Evolutionary conservation across 2,888 invertebrate genomes (phyloP).

Genomic region (Lumbricus terrestris): DNA sequence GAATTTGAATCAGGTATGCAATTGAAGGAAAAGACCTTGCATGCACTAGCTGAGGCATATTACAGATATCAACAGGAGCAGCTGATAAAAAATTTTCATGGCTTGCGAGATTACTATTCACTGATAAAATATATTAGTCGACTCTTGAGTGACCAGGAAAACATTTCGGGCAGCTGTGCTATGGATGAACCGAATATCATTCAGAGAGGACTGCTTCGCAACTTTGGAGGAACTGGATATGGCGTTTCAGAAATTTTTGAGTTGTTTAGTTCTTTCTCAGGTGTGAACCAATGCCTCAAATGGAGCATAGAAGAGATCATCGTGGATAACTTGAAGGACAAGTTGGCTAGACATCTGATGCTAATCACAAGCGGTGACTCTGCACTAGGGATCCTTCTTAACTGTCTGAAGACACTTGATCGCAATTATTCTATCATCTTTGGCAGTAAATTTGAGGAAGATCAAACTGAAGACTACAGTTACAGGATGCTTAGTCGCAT

Average conservation of each 20-base stretch:
- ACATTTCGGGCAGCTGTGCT: neutral
- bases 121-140: neutral
- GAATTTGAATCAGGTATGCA: neutral
- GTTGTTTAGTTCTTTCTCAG: neutral
- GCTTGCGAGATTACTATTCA: neutral
- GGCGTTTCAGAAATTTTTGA: neutral
- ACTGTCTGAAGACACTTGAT: neutral
- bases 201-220: neutral
- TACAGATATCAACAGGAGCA: constrained; percentile 15
- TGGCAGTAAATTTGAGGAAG: constrained; percentile 3
- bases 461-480: constrained; percentile 4
- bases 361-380: neutral
- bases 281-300: neutral
- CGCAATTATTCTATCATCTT: neutral
- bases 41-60: neutral
- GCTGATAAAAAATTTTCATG: neutral
- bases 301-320: neutral
- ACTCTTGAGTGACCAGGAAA: neutral
- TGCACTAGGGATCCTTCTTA: neutral
- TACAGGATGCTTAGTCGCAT: constrained; percentile 8
- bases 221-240: neutral
- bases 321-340: neutral
- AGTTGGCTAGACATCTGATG: neutral
- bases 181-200: neutral
- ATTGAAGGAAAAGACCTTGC: neutral